These are phyloP conservation scores for Allolobophora icterica DNA, from an alignment of 2,888 invertebrate genomes.

Conservation along the genomic window DNA sequence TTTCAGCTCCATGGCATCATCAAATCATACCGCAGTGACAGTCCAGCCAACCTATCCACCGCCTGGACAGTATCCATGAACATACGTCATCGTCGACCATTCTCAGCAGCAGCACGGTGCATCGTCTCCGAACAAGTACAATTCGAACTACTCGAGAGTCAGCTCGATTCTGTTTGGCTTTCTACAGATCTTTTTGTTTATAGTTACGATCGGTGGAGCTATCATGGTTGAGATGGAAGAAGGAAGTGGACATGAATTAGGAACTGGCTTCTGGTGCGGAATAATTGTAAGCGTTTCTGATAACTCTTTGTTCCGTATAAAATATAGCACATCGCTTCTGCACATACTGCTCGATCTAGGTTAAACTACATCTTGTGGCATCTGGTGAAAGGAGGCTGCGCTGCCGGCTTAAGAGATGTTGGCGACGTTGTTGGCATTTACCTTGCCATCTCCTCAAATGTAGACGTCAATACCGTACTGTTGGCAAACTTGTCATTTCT, in stretches of 20 bases:
- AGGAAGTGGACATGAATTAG: neutral
- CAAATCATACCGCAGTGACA: neutral
- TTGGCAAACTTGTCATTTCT: too few species aligned
- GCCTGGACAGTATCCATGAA: neutral
- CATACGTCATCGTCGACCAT: too few species aligned
- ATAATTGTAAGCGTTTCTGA: neutral
- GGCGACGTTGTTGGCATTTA: too few species aligned
- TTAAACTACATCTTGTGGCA: too few species aligned
- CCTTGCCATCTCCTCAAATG: too few species aligned
- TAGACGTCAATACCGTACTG: too few species aligned
- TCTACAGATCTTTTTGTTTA: neutral
- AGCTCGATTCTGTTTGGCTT: neutral
- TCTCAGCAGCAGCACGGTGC: neutral
- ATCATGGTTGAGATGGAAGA: neutral
- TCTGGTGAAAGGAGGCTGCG: too few species aligned
- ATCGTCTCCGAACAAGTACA: neutral
- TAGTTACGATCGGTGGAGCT: neutral
- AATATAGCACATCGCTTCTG: too few species aligned
- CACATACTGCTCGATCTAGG: too few species aligned
- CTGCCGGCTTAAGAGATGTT: too few species aligned
- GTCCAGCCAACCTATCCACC: neutral
- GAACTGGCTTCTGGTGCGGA: slow-evolving; percentile 22
- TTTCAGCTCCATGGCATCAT: neutral
- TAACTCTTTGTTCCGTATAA: neutral
- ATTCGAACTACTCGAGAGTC: neutral